phyloP scores from a whole-genome alignment of 2,888 invertebrate genomes.

The Halocaridina rubra region DNA sequence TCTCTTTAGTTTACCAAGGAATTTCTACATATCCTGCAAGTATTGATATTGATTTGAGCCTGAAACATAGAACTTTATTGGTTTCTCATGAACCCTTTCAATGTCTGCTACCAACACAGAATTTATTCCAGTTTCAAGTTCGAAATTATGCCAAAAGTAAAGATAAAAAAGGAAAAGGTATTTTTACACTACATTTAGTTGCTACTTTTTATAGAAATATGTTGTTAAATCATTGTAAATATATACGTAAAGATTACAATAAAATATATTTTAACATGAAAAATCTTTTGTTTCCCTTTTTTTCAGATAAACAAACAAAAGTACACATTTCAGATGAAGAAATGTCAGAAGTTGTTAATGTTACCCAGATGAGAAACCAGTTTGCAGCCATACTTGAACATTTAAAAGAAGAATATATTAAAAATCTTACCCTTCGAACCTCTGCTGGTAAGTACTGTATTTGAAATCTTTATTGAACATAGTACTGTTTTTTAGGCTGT shows the following conservation, averaged over 20 bases:
- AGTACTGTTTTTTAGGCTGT: too few species aligned
- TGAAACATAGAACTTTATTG: too few species aligned
- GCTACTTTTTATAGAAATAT: too few species aligned
- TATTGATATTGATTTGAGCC: too few species aligned
- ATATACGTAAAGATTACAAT: background rate
- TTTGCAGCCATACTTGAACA: slow-evolving; percentile 66
- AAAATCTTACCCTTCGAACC: slow-evolving; percentile 67
- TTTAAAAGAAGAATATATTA: slow-evolving; percentile 67
- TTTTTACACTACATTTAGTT: background rate
- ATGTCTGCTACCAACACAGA: too few species aligned
- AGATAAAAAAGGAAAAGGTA: slow-evolving; percentile 44
- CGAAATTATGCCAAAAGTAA: slow-evolving; percentile 40
- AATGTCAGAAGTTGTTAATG: slow-evolving; percentile 67
- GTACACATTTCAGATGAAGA: slow-evolving; percentile 67
- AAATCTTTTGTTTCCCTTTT: background rate
- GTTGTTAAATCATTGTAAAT: background rate
- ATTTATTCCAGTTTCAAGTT: background rate
- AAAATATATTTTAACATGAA: background rate
- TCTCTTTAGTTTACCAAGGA: too few species aligned
- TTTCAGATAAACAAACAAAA: slow-evolving; percentile 44
- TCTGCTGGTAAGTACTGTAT: slow-evolving; percentile 67
- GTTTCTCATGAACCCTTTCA: too few species aligned
- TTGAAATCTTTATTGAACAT: too few species aligned
- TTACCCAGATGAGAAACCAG: slow-evolving; percentile 65
- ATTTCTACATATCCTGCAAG: too few species aligned